These are phyloP conservation scores for Morpho achilles DNA, from an alignment of 2,888 invertebrate genomes.

Conservation along the genomic window DNA sequence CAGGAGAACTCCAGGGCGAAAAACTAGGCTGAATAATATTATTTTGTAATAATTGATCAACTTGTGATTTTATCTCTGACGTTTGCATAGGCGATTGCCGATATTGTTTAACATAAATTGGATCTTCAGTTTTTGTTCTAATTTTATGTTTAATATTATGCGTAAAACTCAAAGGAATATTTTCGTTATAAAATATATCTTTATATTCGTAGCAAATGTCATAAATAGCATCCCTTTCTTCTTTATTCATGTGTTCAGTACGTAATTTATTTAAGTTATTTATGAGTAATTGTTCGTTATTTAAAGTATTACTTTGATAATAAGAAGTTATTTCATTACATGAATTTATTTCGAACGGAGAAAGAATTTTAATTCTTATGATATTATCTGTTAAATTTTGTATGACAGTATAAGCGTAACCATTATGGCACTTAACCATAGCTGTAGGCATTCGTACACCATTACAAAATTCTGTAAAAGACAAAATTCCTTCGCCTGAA, in stretches of 20 bases:
- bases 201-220: constrained; percentile 27
- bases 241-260: constrained; percentile 24
- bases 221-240: constrained; percentile 18
- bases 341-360: neutral
- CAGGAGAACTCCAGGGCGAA: constrained; percentile 32
- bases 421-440: neutral
- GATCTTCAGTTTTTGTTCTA: constrained; percentile 27
- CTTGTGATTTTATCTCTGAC: constrained; percentile 26
- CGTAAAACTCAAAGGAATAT: constrained; percentile 28
- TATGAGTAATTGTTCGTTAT: neutral
- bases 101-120: constrained; percentile 24
- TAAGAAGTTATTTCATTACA: neutral
- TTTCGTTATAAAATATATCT: constrained; percentile 32
- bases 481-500: neutral
- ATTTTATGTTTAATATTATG: constrained; percentile 37
- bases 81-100: constrained; percentile 18
- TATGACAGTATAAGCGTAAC: neutral
- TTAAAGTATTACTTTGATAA: neutral
- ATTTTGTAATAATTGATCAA: constrained; percentile 27
- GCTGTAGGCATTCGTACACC: neutral
- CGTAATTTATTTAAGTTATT: constrained; percentile 15
- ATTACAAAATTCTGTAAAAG: neutral
- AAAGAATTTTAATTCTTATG: neutral
- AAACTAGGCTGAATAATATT: constrained; percentile 20
- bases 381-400: neutral